Percentiles rank a stretch among this genome's conserved stretches.
Evolutionary conservation across 2,113 vertebrate species (phyloP).

Genomic region (Lates calcarifer): DNA sequence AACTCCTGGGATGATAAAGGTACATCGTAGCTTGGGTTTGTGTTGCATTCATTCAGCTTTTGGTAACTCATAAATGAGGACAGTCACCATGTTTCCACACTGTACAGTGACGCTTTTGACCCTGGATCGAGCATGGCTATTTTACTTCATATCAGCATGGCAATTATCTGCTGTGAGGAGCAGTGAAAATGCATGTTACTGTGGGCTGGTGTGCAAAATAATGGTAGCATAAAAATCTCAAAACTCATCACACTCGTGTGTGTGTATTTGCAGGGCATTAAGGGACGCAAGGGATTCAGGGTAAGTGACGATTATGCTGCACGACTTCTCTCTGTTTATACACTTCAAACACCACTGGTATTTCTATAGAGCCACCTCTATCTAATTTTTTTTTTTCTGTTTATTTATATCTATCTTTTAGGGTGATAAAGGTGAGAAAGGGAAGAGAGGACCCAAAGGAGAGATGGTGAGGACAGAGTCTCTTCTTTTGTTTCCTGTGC

Average conservation of each 20-base stretch:
- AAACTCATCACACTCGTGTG: neutral
- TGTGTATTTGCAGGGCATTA: constrained; percentile 58
- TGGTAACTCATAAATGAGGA: too few species aligned
- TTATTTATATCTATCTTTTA: constrained; percentile 18
- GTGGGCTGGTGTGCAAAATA: too few species aligned
- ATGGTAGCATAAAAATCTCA: neutral
- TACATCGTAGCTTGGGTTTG: neutral
- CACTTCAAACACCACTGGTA: neutral
- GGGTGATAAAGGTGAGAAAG: constrained; percentile 66
- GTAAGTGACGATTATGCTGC: constrained; percentile 24
- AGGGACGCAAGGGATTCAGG: constrained; percentile 53
- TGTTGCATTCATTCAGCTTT: too few species aligned
- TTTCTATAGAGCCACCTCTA: neutral
- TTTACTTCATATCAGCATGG: too few species aligned
- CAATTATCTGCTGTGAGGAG: too few species aligned
- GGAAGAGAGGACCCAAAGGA: constrained; percentile 32
- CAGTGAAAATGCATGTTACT: too few species aligned
- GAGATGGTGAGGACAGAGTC: constrained; percentile 18
- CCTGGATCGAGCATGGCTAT: too few species aligned
- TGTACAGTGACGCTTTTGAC: too few species aligned
- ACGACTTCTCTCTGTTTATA: neutral
- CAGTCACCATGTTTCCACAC: too few species aligned
- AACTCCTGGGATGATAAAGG: constrained; percentile 70
- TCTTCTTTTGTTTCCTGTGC: neutral
- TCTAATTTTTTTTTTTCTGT: neutral